Evolutionary conservation across 2,888 invertebrate species (phyloP).

Genomic region (Dasypogon diadema): DNA sequence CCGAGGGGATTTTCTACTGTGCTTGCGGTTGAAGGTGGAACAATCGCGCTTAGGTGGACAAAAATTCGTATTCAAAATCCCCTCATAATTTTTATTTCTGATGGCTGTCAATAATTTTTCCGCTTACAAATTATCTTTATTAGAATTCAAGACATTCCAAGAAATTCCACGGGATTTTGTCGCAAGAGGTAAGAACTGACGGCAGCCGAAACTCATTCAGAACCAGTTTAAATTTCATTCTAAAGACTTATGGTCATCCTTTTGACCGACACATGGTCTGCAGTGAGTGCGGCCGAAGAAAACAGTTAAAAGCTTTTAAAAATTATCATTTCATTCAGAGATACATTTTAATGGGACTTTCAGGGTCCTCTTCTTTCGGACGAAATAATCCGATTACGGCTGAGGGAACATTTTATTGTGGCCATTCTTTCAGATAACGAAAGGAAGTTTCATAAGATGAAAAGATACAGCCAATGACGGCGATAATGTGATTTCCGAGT

Average conservation of each 20-base stretch:
- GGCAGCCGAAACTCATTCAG: slow-evolving; percentile 26
- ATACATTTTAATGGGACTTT: slow-evolving; percentile 53
- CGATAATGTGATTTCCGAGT: neutral
- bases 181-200: slow-evolving; percentile 3
- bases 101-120: slow-evolving; percentile 10
- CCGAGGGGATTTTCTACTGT: too few species aligned
- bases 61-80: neutral
- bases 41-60: too few species aligned
- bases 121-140: slow-evolving; percentile 31
- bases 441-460: neutral
- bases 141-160: neutral
- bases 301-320: slow-evolving; percentile 54
- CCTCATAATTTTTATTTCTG: neutral
- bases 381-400: slow-evolving; percentile 24
- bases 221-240: slow-evolving; percentile 16
- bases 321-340: slow-evolving; percentile 52
- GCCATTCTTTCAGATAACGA: neutral
- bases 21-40: too few species aligned
- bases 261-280: neutral
- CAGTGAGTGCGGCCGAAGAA: neutral
- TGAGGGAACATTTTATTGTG: neutral
- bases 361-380: slow-evolving; percentile 1
- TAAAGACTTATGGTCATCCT: neutral
- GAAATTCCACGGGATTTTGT: neutral
- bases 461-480: neutral